Evolutionary conservation across 2,113 vertebrate species (phyloP), one percentile per base, ranked within the genome.

Genomic region (Tiliqua scincoides): DNA sequence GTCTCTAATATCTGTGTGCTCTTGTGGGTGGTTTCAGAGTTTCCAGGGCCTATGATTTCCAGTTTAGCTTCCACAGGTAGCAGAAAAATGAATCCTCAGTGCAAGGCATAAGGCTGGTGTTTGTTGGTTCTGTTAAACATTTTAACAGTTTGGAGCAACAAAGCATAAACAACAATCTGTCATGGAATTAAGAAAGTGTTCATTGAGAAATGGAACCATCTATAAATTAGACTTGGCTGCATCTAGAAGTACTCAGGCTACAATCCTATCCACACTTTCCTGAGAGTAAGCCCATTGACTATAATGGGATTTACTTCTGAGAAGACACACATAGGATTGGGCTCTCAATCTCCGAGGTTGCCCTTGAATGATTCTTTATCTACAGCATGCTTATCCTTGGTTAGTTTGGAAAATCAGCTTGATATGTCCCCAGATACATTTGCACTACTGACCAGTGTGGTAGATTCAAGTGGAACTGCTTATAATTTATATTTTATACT

Each of bases 401-500:
- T 27, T 52, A 81, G 68, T 83, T n/a, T 88, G 71, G 74, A 52
- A 90, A 67, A 79, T 57, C 86, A 76, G 62, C 10, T 40, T 70
- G 83, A 92, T 88, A 70, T 12, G 0, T 21, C 11, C 81, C 27
- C 27, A 79, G 25, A 30, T 71, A 70, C 67, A 85, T 90, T 89
- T 90, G 81, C 1, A 0, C 88, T 57, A 27, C 14, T 35, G 70
- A 25, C 3, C 85, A 43, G 90, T 89, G 70, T 85, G 90, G 88
- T 43, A 91, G 48, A 62, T 65, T 86, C 81, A 90, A 18, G 0
- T 83, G 88, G 88, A 90, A 90, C 73, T 83, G 63, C 71, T 77
- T 90, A 40, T 86, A 93, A 89, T 93, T 90, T 92, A 82, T 94
- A 83, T 94, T 93, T 94, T 88, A 89, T 91, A 91, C n/a, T n/a